Evolutionary conservation across 2,888 invertebrate genomes (phyloP).

Genomic region (Belgica antarctica): DNA sequence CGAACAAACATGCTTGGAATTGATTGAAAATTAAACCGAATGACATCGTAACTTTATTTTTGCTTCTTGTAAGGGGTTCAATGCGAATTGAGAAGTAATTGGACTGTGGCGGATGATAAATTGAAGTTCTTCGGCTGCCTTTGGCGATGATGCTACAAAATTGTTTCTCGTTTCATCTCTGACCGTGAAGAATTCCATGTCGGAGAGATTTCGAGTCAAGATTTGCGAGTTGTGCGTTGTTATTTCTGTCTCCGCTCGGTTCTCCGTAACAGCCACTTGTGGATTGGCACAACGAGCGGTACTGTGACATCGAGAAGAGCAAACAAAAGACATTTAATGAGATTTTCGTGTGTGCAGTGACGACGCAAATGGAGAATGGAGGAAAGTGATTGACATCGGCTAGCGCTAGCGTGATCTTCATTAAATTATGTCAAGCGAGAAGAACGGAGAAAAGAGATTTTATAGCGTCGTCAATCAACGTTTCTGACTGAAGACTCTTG

Average conservation of each 20-base stretch:
- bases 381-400: too few species aligned
- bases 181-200: slow-evolving; percentile 1
- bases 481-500: too few species aligned
- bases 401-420: too few species aligned
- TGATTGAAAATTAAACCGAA: slow-evolving; percentile 11
- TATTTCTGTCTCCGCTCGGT: background rate
- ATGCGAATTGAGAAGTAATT: slow-evolving; percentile 5
- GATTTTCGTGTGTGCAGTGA: too few species aligned
- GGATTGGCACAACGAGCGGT: background rate
- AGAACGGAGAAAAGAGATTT: too few species aligned
- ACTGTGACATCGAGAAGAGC: background rate
- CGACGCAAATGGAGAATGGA: too few species aligned
- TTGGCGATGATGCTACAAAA: background rate
- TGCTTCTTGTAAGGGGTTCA: background rate
- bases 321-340: too few species aligned
- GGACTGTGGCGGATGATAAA: background rate
- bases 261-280: slow-evolving; percentile 9
- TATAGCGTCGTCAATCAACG: too few species aligned
- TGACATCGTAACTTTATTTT: background rate
- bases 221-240: background rate
- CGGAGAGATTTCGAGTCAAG: background rate
- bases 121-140: background rate
- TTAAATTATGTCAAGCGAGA: too few species aligned
- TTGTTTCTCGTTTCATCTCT: background rate
- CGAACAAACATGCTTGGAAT: background rate